Evolutionary conservation across 2,888 invertebrate species (phyloP).

Genomic region (Callyntrura guangdongensis): DNA sequence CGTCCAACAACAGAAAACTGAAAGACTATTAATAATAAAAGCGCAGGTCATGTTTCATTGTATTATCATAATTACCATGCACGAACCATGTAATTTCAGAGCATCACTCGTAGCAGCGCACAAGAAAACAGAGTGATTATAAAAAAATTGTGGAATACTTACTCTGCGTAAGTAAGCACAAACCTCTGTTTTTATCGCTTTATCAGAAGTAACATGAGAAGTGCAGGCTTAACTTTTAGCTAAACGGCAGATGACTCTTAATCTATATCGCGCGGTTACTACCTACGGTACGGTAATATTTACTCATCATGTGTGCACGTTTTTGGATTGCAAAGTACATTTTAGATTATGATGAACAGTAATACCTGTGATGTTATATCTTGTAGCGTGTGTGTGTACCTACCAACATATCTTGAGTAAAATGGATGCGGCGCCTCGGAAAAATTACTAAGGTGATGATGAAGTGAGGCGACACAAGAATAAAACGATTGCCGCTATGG

Average conservation of each 20-base stretch:
- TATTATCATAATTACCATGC: conserved; percentile 72
- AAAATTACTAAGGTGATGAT: conserved; percentile 30
- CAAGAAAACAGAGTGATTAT: conserved; percentile 46
- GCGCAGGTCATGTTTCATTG: conserved; percentile 73
- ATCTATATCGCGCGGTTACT: conserved; percentile 4
- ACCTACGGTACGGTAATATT: background rate
- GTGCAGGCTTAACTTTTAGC: conserved; percentile 45
- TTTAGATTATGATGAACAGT: background rate
- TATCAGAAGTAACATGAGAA: conserved; percentile 66
- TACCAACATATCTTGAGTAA: no score
- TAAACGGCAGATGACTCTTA: conserved; percentile 12
- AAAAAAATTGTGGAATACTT: background rate
- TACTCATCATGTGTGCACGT: background rate
- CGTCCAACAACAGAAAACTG: background rate
- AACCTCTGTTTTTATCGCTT: conserved; percentile 63
- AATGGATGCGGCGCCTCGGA: conserved; percentile 8
- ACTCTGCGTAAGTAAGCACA: background rate
- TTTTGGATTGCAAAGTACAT: background rate
- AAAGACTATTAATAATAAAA: background rate
- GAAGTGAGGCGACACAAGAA: conserved; percentile 20
- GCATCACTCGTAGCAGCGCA: background rate
- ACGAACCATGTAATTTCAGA: conserved; percentile 71
- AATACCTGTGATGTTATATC: background rate
- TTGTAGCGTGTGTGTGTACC: background rate
- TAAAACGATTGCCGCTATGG: background rate